Base-by-base conservation (phyloP, 2,888 invertebrate species). In the Caenorhabditis auriculariae region DNA sequence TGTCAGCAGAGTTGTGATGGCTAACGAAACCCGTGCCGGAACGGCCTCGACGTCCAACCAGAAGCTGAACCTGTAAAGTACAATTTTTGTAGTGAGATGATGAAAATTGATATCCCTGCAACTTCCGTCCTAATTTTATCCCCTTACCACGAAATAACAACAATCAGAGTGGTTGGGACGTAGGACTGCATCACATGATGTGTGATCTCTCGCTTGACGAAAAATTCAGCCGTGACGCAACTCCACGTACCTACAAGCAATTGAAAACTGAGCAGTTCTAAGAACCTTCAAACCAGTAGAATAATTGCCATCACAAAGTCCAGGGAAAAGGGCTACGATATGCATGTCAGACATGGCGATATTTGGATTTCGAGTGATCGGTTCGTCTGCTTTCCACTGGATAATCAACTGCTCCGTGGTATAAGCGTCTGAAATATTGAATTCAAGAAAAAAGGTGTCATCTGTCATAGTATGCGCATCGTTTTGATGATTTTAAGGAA, bases 21-120 rank as follows among this genome's bases (percentile, higher is more conserved):
- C 74, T 1, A 80, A 67, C 0, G 77, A 77, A 24, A 85, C 85
- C 19, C 85, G 72, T 15, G 85, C 85, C 5, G 85, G 85, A 26
- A 85, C 85, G 0, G 85, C 85, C 68, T 85, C 85, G 32, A 85
- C 85, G 70, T 85, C 85, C 82, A 85, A 83, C 85, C 85, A 85
- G 78, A 85, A 86, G 44, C 84, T 84, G 46, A 85, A 85, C 86
- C 86, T 86, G 17, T 84, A 85, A 58, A 26, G 2, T 39, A 3
- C 21, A 38, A 39, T 1, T 49, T 47, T 7, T 15, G 19, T 7
- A 41, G 19, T 12, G 32, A 15, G 32, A 12, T 32, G 9, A 15
- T 32, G 27, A 45, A 45, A 24, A 19, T 19, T 7, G 35, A n/a
- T n/a, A 4, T 37, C 26, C 23, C 23, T 17, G 42, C 42, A 3